Evolutionary conservation across 53 echinoderm and acorn worm species (phyloP).

Genomic region (Antedon mediterranea): DNA sequence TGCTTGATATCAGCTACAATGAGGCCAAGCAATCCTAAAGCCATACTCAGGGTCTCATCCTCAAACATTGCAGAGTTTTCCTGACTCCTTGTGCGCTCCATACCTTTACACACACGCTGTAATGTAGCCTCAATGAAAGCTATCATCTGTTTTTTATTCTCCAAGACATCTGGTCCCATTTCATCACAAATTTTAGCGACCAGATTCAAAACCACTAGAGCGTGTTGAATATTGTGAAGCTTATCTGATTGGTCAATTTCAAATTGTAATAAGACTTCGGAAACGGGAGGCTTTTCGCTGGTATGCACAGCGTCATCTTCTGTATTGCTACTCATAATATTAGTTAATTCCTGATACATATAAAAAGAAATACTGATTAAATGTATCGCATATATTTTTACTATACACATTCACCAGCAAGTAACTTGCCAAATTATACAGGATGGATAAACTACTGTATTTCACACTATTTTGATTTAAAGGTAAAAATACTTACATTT

Average conservation of each 20-base stretch:
- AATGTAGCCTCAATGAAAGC: slow-evolving; percentile 58
- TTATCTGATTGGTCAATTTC: slow-evolving; percentile 16
- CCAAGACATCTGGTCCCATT: slow-evolving; percentile 42
- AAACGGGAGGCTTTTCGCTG: not conserved
- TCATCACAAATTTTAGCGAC: slow-evolving; percentile 56
- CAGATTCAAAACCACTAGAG: slow-evolving; percentile 43
- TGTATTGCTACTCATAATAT: not conserved
- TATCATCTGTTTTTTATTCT: slow-evolving; percentile 60
- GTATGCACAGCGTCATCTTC: not conserved
- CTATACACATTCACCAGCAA: too few species aligned
- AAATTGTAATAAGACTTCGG: slow-evolving; percentile 26
- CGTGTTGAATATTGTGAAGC: slow-evolving; percentile 28
- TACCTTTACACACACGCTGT: slow-evolving; percentile 44
- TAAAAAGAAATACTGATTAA: too few species aligned
- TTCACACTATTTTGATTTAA: too few species aligned
- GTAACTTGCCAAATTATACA: too few species aligned
- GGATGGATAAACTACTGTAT: too few species aligned
- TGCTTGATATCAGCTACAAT: slow-evolving; percentile 31
- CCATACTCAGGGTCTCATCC: slow-evolving; percentile 65
- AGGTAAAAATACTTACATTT: slow-evolving; percentile 49
- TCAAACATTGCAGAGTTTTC: slow-evolving; percentile 41
- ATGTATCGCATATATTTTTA: too few species aligned
- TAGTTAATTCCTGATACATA: not conserved
- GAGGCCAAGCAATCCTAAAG: slow-evolving; percentile 52
- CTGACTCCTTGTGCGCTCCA: slow-evolving; percentile 16